Evolutionary conservation across 2,113 vertebrate genomes (phyloP).

Genomic region (Lophotis ruficrista): DNA sequence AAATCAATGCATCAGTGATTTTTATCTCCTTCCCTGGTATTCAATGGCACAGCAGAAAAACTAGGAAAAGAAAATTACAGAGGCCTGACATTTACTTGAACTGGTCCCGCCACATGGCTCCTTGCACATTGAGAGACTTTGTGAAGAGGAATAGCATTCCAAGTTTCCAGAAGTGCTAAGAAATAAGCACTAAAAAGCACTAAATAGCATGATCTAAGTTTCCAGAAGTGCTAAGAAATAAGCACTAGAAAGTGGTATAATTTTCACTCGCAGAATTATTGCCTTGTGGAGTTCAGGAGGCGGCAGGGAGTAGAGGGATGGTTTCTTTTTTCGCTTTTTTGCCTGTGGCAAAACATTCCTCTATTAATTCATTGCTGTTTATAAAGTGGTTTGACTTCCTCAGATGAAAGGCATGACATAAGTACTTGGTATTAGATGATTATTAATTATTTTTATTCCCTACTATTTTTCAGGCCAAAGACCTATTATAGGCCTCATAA

Average conservation of each 20-base stretch:
- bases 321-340: not conserved
- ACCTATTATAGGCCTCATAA: conserved; percentile 13
- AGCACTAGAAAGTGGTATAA: not conserved
- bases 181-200: not conserved
- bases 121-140: not conserved
- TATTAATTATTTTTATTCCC: conserved; percentile 53
- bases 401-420: conserved; percentile 50
- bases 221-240: conserved; percentile 31
- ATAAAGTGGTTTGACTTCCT: conserved; percentile 53
- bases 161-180: conserved; percentile 31
- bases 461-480: not conserved
- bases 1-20: not conserved
- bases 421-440: conserved; percentile 29
- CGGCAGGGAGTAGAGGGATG: not conserved
- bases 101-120: not conserved
- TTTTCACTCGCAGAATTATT: conserved; percentile 3
- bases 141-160: not conserved
- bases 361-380: conserved; percentile 44
- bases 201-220: not conserved
- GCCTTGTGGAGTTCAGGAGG: not conserved
- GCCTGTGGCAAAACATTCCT: conserved; percentile 54
- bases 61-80: not conserved
- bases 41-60: not conserved
- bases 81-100: not conserved
- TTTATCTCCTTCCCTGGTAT: not conserved